Conservation (phyloP, 2,888 invertebrate species). For the Cephus pulcher region DNA sequence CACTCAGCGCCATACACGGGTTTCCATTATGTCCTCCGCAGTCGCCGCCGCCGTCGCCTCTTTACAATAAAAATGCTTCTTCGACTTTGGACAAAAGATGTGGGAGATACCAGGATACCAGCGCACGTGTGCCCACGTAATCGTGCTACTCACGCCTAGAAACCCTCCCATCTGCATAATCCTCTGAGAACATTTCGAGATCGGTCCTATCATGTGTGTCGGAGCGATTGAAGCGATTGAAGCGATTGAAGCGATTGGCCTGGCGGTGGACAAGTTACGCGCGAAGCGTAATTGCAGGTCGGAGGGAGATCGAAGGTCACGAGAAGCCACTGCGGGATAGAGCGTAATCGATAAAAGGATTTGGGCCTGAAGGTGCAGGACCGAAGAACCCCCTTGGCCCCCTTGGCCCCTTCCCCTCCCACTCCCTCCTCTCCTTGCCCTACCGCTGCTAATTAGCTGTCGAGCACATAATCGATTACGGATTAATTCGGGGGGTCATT, state of each 20-base stretch:
- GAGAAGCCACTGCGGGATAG: too few relatives aligned
- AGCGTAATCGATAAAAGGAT: too few relatives aligned
- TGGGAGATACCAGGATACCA: background rate
- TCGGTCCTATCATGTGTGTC: too few relatives aligned
- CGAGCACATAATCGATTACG: conserved; percentile 6
- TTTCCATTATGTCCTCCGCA: conserved; percentile 12
- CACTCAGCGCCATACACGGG: conserved; percentile 9
- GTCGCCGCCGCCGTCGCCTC: background rate
- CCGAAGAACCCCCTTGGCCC: background rate
- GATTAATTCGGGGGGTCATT: conserved; percentile 4
- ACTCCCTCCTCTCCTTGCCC: conserved; percentile 4
- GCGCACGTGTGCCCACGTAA: background rate
- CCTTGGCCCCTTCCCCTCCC: background rate
- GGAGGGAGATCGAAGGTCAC: too few relatives aligned
- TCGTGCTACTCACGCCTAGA: background rate
- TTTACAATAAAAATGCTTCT: conserved; percentile 3
- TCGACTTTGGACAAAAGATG: background rate
- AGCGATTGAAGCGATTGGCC: too few relatives aligned
- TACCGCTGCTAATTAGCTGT: background rate
- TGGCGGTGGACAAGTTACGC: too few relatives aligned
- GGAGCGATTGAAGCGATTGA: too few relatives aligned
- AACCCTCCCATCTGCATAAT: conserved; percentile 1
- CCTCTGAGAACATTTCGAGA: background rate
- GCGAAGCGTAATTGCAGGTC: too few relatives aligned
- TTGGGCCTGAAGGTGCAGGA: too few relatives aligned